These are phyloP conservation scores for Halotydeus destructor DNA, from an alignment of 1,140 invertebrate genomes.

Conservation along the genomic window DNA sequence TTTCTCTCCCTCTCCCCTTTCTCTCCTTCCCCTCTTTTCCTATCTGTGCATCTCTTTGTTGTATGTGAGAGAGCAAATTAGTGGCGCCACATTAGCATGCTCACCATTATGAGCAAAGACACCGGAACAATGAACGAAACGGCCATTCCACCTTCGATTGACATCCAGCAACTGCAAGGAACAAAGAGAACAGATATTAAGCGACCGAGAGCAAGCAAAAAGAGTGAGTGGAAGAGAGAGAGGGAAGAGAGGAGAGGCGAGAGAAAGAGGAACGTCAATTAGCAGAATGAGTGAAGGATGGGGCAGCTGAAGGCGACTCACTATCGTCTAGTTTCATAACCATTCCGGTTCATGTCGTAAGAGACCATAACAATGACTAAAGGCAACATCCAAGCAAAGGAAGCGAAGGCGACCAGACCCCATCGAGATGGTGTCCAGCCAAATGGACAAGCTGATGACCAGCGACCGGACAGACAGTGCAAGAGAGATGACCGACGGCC, in stretches of 20 bases:
- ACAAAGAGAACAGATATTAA: slow-evolving; percentile 7
- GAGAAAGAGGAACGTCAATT: too few relatives aligned
- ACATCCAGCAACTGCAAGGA: slow-evolving; percentile 37
- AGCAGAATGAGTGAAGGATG: not conserved
- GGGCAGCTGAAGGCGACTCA: slow-evolving; percentile 10
- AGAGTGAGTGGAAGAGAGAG: not conserved
- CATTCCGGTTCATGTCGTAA: slow-evolving; percentile 35
- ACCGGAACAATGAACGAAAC: slow-evolving; percentile 45
- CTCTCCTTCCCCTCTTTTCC: too few relatives aligned
- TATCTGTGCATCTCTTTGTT: too few relatives aligned
- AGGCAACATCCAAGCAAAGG: slow-evolving; percentile 15
- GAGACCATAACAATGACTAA: slow-evolving; percentile 26
- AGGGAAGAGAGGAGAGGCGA: too few relatives aligned
- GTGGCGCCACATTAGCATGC: slow-evolving; percentile 8
- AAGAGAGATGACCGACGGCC: not conserved
- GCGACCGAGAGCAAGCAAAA: not conserved
- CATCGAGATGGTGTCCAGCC: not conserved
- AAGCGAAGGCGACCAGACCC: slow-evolving; percentile 10
- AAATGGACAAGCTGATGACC: too few relatives aligned
- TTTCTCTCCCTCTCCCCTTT: too few relatives aligned
- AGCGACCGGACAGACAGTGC: not conserved
- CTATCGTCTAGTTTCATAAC: slow-evolving; percentile 42
- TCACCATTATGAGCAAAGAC: slow-evolving; percentile 38
- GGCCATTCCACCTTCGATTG: slow-evolving; percentile 44
- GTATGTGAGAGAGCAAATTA: not conserved